phyloP scores from a whole-genome alignment of 2,113 vertebrate species.

The Piprites chloris region DNA sequence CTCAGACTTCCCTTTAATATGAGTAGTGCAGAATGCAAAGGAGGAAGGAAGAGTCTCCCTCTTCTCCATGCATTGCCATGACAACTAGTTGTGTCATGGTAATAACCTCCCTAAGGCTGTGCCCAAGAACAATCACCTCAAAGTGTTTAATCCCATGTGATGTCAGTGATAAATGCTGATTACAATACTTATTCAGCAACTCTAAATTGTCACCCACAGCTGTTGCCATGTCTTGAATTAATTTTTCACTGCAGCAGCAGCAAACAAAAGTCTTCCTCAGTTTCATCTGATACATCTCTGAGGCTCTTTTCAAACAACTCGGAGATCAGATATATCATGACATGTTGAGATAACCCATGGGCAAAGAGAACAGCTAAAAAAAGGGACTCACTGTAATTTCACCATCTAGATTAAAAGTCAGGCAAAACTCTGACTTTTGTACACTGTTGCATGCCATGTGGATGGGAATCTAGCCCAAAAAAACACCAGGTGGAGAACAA shows the following conservation, averaged over 20 bases:
- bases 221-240: constrained; percentile 51
- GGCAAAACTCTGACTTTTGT: neutral
- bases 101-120: constrained; percentile 53
- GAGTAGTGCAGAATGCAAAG: neutral
- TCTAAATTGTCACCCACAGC: constrained; percentile 37
- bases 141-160: constrained; percentile 56
- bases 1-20: neutral
- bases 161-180: constrained; percentile 47
- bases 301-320: neutral
- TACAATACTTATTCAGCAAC: constrained; percentile 51
- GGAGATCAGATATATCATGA: neutral
- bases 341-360: neutral
- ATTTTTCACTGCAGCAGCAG: constrained; percentile 12
- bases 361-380: neutral
- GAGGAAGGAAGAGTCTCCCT: constrained; percentile 57
- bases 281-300: neutral
- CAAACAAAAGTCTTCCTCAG: constrained; percentile 5
- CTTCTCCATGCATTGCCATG: constrained; percentile 51
- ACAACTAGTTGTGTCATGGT: constrained; percentile 59
- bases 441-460: neutral
- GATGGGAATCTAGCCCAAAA: neutral
- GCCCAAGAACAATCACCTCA: constrained; percentile 47
- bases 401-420: neutral
- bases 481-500: neutral
- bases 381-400: neutral